These are phyloP conservation scores for Antechinus stuartii DNA, from an alignment of 2,113 vertebrate species.

Conservation along the genomic window DNA sequence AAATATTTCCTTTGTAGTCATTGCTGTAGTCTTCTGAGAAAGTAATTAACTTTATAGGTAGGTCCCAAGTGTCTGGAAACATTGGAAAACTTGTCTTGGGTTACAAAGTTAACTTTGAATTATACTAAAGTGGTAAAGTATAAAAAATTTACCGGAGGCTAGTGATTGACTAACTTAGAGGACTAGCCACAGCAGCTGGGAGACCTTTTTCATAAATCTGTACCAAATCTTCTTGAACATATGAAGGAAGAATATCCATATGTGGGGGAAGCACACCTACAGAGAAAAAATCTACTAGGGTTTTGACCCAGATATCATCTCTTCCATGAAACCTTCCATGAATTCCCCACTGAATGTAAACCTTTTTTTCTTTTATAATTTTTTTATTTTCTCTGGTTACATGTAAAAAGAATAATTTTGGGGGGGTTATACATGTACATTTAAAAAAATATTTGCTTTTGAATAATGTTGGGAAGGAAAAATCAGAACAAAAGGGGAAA, in stretches of 20 bases:
- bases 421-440: too few species aligned
- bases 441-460: too few species aligned
- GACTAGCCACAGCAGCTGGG: background rate
- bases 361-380: background rate
- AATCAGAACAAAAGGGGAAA: too few species aligned
- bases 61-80: background rate
- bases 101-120: background rate
- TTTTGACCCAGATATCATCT: background rate
- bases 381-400: too few species aligned
- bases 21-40: background rate
- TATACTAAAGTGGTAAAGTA: background rate
- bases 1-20: background rate
- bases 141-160: background rate
- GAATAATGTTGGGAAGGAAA: too few species aligned
- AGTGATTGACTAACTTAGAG: background rate
- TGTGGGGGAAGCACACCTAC: background rate
- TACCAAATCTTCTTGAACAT: background rate
- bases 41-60: background rate
- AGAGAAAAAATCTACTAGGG: background rate
- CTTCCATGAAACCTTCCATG: background rate
- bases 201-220: background rate
- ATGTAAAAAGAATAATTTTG: too few species aligned
- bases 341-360: background rate
- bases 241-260: background rate
- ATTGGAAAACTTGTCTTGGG: background rate